Conservation (phyloP, 1,140 invertebrate species). For the Lasioglossum baleicum region DNA sequence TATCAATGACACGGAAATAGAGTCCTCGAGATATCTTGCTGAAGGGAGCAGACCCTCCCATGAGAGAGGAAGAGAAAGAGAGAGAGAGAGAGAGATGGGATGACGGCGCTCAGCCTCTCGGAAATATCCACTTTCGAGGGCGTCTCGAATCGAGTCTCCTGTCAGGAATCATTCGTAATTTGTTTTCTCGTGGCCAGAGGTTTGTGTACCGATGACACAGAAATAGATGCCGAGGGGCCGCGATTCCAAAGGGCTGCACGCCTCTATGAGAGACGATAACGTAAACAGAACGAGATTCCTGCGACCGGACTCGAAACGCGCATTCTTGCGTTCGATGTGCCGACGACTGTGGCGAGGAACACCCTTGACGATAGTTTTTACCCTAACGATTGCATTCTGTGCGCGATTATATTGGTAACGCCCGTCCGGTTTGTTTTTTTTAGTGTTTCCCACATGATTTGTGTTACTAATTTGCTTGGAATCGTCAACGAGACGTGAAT, state of each 20-base stretch:
- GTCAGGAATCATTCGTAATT: constrained; percentile 43
- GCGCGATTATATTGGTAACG: no score
- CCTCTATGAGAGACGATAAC: constrained; percentile 28
- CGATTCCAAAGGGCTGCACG: constrained; percentile 4
- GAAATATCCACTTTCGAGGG: constrained; percentile 65
- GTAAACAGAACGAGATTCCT: constrained; percentile 15
- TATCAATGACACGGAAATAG: constrained; percentile 64
- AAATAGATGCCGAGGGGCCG: constrained; percentile 42
- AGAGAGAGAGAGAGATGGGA: neutral
- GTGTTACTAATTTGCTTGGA: no score
- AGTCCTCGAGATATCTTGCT: constrained; percentile 47
- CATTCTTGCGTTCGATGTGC: neutral
- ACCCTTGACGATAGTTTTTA: no score
- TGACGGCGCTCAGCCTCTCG: constrained; percentile 50
- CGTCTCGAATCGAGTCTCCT: constrained; percentile 43
- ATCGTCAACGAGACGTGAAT: no score
- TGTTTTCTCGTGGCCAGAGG: constrained; percentile 42
- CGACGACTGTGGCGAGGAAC: no score
- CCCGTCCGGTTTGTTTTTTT: no score
- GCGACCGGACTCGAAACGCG: neutral
- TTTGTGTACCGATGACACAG: constrained; percentile 52
- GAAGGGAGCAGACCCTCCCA: constrained; percentile 14
- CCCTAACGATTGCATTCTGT: no score
- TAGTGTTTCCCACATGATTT: no score
- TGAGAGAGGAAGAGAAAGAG: neutral